A percentile compares a stretch with the other conserved stretches of the same genome.
Conservation (phyloP, 92 coral and sea anemone genomes). For the Scolanthus callimorphus region DNA sequence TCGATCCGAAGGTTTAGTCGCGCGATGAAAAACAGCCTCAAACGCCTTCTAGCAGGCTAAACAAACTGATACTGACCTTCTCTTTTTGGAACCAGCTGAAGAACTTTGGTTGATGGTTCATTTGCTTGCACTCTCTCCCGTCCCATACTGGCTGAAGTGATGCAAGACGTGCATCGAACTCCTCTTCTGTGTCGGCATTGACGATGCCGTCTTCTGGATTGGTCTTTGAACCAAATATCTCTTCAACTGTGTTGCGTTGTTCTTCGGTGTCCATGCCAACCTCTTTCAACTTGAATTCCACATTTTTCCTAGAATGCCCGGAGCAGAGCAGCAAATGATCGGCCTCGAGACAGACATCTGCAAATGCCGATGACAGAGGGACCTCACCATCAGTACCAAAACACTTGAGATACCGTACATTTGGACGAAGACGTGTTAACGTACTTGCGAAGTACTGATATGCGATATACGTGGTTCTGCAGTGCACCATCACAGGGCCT, state of each 20-base stretch:
- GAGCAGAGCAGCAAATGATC: constrained; percentile 22
- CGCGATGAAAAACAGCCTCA: too few relatives aligned
- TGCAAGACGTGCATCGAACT: constrained; percentile 1
- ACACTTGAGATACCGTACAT: constrained; percentile 3
- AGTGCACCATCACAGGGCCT: constrained; percentile 30
- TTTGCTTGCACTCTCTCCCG: neutral
- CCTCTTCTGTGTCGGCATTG: constrained; percentile 4
- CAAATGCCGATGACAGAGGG: constrained; percentile 7
- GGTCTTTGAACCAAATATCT: neutral
- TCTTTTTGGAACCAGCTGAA: constrained; percentile 3
- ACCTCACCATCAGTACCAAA: constrained; percentile 18
- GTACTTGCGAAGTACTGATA: constrained; percentile 10
- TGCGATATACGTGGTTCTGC: neutral
- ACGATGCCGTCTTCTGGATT: constrained; percentile 3
- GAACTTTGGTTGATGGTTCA: neutral
- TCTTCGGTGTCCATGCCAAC: neutral
- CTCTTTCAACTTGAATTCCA: constrained; percentile 6
- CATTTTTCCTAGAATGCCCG: constrained; percentile 1
- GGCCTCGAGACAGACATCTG: constrained; percentile 16
- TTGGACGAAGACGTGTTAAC: constrained; percentile 8
- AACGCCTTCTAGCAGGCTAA: too few relatives aligned
- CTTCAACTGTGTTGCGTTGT: too few relatives aligned
- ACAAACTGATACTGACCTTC: neutral
- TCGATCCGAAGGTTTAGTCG: too few relatives aligned
- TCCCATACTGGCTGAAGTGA: constrained; percentile 11